Conservation (phyloP, 2,888 invertebrate species). For the Melangyna quadrimaculata region DNA sequence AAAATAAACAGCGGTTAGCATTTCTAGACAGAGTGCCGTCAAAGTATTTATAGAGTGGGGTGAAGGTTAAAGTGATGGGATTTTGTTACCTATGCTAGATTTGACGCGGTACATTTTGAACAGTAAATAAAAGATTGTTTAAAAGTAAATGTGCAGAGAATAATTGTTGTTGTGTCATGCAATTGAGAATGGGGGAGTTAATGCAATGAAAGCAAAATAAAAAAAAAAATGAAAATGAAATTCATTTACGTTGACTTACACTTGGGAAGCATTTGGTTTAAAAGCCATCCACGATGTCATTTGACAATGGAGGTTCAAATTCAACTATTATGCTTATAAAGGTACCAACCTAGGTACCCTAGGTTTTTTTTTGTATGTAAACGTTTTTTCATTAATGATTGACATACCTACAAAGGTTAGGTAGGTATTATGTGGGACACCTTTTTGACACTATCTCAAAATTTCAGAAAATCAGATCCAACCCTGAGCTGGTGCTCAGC, state of each 20-base stretch:
- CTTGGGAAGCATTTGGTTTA: too few relatives aligned
- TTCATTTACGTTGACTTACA: not conserved
- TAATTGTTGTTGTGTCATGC: not conserved
- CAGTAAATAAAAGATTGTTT: not conserved
- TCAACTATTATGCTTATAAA: too few relatives aligned
- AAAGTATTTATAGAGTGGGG: not conserved
- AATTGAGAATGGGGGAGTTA: not conserved
- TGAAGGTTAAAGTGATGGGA: not conserved
- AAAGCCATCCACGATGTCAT: too few relatives aligned
- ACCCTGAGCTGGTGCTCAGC: too few relatives aligned
- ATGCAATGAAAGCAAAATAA: not conserved
- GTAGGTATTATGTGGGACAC: too few relatives aligned
- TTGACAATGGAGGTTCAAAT: too few relatives aligned
- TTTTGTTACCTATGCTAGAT: not conserved
- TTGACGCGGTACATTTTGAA: not conserved
- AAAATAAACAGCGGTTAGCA: conserved; percentile 28
- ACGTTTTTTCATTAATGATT: too few relatives aligned
- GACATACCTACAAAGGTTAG: too few relatives aligned
- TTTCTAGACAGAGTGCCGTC: not conserved
- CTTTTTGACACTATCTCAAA: too few relatives aligned
- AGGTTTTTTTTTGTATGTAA: too few relatives aligned
- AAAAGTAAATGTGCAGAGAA: not conserved
- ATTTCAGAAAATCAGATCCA: too few relatives aligned
- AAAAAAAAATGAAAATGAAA: not conserved
- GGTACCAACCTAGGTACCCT: too few relatives aligned